Conservation (phyloP, 2,797 vertebrate genomes). For the Catostomus latipinnis region DNA sequence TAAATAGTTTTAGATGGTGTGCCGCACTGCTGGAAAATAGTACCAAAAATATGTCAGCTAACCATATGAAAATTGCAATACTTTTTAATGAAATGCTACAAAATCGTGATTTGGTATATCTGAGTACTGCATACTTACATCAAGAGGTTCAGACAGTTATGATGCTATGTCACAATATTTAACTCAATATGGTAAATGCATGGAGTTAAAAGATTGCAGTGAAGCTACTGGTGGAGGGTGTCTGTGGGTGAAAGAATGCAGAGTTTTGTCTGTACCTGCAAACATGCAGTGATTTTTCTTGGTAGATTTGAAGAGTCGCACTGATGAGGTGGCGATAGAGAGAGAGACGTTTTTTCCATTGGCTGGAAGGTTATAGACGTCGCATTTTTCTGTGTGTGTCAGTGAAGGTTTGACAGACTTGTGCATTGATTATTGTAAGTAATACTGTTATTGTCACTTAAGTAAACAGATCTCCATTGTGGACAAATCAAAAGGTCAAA, state of each 20-base stretch:
- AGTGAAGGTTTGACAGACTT: slow-evolving; percentile 11
- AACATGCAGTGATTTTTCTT: slow-evolving; percentile 37
- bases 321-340: slow-evolving; percentile 46
- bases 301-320: background rate
- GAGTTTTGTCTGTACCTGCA: slow-evolving; percentile 65
- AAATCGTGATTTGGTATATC: background rate
- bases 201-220: background rate
- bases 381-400: slow-evolving; percentile 3
- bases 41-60: too few species aligned
- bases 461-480: background rate
- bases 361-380: background rate
- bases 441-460: background rate
- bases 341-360: slow-evolving; percentile 14
- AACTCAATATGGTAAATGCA: slow-evolving; percentile 11
- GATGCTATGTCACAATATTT: background rate
- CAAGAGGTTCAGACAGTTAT: background rate
- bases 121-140: background rate
- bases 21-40: too few species aligned
- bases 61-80: too few species aligned
- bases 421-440: slow-evolving; percentile 18
- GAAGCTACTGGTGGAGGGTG: slow-evolving; percentile 14
- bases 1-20: too few species aligned
- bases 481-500: slow-evolving; percentile 5
- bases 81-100: too few species aligned
- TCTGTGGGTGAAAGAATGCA: slow-evolving; percentile 61